Conservation (phyloP, 92 coral and sea anemone genomes). For the Galaxea fascicularis region DNA sequence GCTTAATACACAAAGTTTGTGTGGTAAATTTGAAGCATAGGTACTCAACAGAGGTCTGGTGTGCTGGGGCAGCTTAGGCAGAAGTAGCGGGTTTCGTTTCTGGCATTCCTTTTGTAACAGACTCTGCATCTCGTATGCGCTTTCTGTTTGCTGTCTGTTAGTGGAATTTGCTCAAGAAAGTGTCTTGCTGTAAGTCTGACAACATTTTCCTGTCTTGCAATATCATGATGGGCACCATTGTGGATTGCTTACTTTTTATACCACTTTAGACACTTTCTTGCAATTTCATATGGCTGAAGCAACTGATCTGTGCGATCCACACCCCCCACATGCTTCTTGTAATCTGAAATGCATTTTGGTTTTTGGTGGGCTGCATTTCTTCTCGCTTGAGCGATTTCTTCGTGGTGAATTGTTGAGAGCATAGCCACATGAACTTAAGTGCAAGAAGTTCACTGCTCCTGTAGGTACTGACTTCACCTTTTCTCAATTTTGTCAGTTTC, state of each 20-base stretch:
- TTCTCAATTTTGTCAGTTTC: conserved; percentile 31
- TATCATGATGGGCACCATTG: conserved; percentile 1
- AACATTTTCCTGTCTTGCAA: conserved; percentile 33
- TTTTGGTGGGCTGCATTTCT: conserved; percentile 32
- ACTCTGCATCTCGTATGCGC: conserved; percentile 25
- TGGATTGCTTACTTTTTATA: conserved; percentile 44
- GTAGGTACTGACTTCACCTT: conserved; percentile 22
- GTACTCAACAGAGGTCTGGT: conserved; percentile 27
- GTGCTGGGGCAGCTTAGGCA: conserved; percentile 39
- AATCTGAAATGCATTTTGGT: conserved; percentile 27
- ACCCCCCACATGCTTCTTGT: conserved; percentile 57
- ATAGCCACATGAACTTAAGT: conserved; percentile 16
- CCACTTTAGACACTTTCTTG: conserved; percentile 34
- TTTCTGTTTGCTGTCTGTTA: conserved; percentile 30
- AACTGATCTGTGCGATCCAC: conserved; percentile 58
- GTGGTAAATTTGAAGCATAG: conserved; percentile 35
- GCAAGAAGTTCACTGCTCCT: conserved; percentile 22
- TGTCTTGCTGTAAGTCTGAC: conserved; percentile 30
- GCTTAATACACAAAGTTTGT: conserved; percentile 30
- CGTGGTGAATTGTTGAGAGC: conserved; percentile 30
- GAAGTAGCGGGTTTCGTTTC: conserved; percentile 39
- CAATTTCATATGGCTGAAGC: conserved; percentile 38
- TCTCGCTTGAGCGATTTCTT: conserved; percentile 5
- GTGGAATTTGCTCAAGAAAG: conserved; percentile 41
- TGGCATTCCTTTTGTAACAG: conserved; percentile 16